Base-by-base conservation (phyloP, 2,113 vertebrate genomes). In the Malurus alboscapulatus region DNA sequence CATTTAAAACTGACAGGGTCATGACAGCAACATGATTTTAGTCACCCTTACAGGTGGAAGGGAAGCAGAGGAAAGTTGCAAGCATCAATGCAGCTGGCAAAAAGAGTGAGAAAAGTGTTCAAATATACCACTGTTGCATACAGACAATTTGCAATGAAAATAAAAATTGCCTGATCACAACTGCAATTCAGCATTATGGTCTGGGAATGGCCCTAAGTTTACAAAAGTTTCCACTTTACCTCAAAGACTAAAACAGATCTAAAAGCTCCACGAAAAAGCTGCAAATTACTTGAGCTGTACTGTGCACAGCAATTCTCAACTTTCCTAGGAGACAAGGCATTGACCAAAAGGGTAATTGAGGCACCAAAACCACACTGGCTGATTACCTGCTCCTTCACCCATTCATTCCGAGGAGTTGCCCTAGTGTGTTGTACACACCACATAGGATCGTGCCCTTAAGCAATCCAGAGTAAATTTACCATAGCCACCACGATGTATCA, bases 381-480 rank as follows among this genome's bases (percentile, higher is more conserved):
- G 95, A 96, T 92, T 90, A 73, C 67, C 63, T 79, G 51, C 59
- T 96, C 77, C 62, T 66, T 96, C 89, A 96, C 73, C 93, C 91
- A 62, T 84, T 54, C 88, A 55, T 77, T 72, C 58, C 24, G 67
- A 95, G 67, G 68, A 76, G 59, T 2, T 40, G 47, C n/a, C 58
- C 88, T 93, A 69, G 7, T 45, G 48, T 80, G 78, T 72, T 77
- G 76, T 74, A 96, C 84, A 95, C 82, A 94, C 74, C 79, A 77
- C 54, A 95, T 19, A 97, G 84, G 90, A 95, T 88, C 13, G 7
- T 96, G 95, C 96, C 97, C 92, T 96, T 94, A 91, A 97, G 97
- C 94, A 96, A 97, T 95, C 92, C 94, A 88, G 94, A 97, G 96
- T 95, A 97, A 97, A 97, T 97, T 96, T 98, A 96, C 97, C 97